Conservation (phyloP, 2,797 vertebrate genomes). For the Danio jaintianensis region DNA sequence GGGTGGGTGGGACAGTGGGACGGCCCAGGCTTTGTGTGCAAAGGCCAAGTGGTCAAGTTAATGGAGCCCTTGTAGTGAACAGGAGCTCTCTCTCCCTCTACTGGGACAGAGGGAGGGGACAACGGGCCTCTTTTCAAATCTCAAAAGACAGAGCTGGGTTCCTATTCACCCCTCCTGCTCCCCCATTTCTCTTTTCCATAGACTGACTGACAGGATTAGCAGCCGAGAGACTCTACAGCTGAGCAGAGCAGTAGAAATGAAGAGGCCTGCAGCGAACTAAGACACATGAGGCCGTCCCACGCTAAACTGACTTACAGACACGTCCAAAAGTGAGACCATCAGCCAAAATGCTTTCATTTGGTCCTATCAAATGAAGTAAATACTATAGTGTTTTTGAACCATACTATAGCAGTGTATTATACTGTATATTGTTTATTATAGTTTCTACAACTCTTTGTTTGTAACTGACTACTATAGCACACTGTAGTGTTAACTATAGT, state of each 20-base stretch:
- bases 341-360: not conserved
- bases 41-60: slow-evolving; percentile 99
- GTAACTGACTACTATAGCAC: too few species aligned
- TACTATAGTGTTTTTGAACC: too few species aligned
- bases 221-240: slow-evolving; percentile 30
- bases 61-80: slow-evolving; percentile 97
- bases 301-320: not conserved
- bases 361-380: too few species aligned
- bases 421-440: too few species aligned
- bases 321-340: not conserved
- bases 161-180: slow-evolving; percentile 68
- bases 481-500: too few species aligned
- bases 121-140: slow-evolving; percentile 82
- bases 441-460: too few species aligned
- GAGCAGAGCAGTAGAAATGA: slow-evolving; percentile 39
- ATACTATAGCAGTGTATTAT: too few species aligned
- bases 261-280: slow-evolving; percentile 29
- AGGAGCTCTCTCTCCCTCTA: slow-evolving; percentile 78
- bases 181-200: slow-evolving; percentile 29
- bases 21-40: slow-evolving; percentile 97
- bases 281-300: slow-evolving; percentile 25
- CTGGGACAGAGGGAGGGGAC: slow-evolving; percentile 74
- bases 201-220: slow-evolving; percentile 51
- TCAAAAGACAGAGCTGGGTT: slow-evolving; percentile 81
- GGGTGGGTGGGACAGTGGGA: slow-evolving; percentile 98